Base-by-base conservation (phyloP, 92 coral and sea anemone species). In the Phenganax subtilis region DNA sequence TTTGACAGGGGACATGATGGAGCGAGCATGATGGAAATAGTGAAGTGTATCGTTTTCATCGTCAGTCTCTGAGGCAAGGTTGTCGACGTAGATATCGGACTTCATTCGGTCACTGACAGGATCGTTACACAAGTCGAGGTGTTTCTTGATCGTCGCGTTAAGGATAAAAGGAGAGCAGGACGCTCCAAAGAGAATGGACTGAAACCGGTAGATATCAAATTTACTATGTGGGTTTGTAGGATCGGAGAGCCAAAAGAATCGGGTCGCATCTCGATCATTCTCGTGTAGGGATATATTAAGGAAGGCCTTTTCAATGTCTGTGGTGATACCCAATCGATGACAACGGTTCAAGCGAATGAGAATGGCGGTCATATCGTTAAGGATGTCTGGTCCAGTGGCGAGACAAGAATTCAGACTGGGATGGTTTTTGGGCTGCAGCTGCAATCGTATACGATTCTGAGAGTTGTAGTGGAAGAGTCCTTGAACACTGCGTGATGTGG, bases 261-360 rank as follows among this genome's bases (percentile, higher is more conserved):
- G 82, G 51, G 87, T 87, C 20, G 87, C 90, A 85, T 87, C 90
- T 10, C 82, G 72, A 57, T 86, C 84, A 7, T 47, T 80, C 55
- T 85, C 75, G 55, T 88, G 69, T 3, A 85, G 86, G 52, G 51
- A 67, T 9, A 85, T 77, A 57, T 80, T 80, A 47, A 84, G 30
- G 16, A 87, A 87, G 2, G 85, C 90, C 73, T 87, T 87, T 55
- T 87, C 87, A 63, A 87, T 84, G 71, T 84, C 88, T 6, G 88
- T 47, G 7, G 88, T 80, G 9, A 88, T 0, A 54, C 64, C 86
- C 55, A 61, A 84, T 31, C 72, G 51, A 53, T 54, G 80, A 62
- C 55, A 27, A 15, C 88, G 87, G 82, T n/a, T n/a, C n/a, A 87
- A 84, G 20, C 87, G 85, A 3, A 87, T 75, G 9, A 87, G 82